Evolutionary conservation across 1,140 invertebrate genomes (phyloP).

Genomic region (Drosophila baimaii): DNA sequence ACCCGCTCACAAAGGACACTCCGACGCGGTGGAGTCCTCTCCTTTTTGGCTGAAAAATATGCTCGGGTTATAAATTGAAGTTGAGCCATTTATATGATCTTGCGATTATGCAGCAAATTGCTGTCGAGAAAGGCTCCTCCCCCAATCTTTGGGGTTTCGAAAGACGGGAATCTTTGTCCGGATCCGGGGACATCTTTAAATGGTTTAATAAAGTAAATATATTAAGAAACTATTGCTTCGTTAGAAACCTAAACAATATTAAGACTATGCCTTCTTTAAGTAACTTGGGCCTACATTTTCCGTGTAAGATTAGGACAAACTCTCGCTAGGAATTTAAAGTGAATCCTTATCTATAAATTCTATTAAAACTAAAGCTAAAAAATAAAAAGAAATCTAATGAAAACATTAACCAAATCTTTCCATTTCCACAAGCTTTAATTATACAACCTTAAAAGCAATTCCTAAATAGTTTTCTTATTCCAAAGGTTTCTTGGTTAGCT

Average conservation of each 20-base stretch:
- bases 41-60: conserved; percentile 56
- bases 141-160: not conserved
- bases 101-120: conserved; percentile 74
- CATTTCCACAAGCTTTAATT: not conserved
- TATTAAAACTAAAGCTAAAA: no score
- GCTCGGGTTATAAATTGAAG: conserved; percentile 73
- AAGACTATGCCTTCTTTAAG: not conserved
- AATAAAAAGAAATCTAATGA: not conserved
- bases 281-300: no score
- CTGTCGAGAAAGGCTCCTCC: conserved; percentile 8
- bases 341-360: no score
- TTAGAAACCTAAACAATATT: no score
- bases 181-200: conserved; percentile 1
- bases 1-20: conserved; percentile 54
- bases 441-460: not conserved
- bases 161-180: not conserved
- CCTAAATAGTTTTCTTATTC: not conserved
- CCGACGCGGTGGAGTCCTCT: conserved; percentile 30
- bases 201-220: not conserved
- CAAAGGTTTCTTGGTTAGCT: not conserved
- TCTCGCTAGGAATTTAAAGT: no score
- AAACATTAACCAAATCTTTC: no score
- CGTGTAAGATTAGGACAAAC: no score
- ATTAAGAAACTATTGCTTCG: not conserved
- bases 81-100: conserved; percentile 78